phyloP scores from a whole-genome alignment of 2,888 invertebrate genomes.

The Halictus quadricinctus region DNA sequence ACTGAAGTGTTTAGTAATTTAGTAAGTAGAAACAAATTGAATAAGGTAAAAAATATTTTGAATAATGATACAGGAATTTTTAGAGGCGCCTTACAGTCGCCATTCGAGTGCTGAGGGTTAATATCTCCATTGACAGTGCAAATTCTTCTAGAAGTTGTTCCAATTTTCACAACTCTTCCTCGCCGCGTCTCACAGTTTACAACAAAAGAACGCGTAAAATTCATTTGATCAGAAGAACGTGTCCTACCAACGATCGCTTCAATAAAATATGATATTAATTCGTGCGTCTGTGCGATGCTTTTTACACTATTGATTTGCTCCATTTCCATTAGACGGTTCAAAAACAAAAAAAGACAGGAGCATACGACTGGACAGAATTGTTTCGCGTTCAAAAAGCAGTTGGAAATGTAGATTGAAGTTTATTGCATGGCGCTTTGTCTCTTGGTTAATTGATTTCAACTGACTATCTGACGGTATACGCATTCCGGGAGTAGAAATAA shows the following conservation, averaged over 20 bases:
- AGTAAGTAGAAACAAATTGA: too few species aligned
- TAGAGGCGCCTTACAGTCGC: too few species aligned
- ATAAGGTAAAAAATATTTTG: too few species aligned
- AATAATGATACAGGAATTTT: too few species aligned
- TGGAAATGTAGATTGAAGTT: background rate
- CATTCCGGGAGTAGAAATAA: background rate
- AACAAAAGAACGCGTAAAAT: background rate
- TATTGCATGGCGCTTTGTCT: background rate
- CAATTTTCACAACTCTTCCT: background rate
- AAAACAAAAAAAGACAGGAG: background rate
- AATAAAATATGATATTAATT: background rate
- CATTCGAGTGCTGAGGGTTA: too few species aligned
- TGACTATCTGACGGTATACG: background rate
- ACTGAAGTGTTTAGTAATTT: too few species aligned
- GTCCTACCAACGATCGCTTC: background rate
- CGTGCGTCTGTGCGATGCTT: background rate
- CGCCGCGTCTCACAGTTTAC: rapidly evolving
- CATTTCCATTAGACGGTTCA: background rate
- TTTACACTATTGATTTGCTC: background rate
- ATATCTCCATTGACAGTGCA: too few species aligned
- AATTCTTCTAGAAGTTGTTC: background rate
- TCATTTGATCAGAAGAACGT: background rate
- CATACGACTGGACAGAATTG: background rate
- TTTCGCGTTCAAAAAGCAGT: background rate
- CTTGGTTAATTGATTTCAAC: background rate